Evolutionary conservation across 2,888 invertebrate species (phyloP), one percentile per base, ranked within the genome.

Genomic region (Galerucella pusilla): DNA sequence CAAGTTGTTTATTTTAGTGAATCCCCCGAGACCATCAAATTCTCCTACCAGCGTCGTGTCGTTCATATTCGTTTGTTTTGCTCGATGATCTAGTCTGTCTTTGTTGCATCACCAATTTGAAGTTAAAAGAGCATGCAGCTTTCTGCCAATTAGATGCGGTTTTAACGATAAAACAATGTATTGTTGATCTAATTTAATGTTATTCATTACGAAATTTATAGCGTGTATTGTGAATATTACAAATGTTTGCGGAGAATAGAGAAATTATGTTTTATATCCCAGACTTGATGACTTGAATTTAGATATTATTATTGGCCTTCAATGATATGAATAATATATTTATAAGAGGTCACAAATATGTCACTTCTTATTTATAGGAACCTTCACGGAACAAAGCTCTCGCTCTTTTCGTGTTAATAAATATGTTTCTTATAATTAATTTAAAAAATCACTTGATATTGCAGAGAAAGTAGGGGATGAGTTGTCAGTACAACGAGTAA

Each of bases 1-100:
- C 10, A 16, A 57, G n/a, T 57, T 57, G 57, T 57, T 57, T 57
- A 57, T 57, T 57, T 57, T 20, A 57, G 20, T 16, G 57, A 57
- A 57, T 57, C 16, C 57, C 16, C 20, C 16, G 57, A 20, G 16
- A 57, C 57, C 7, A 57, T 57, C 11, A 57, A 57, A 9, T 57
- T 20, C 16, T 52, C 6, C n/a, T 52, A 7, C n/a, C 57, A 57
- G 20, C 20, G 57, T 57, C 16, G 57, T 16, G 20, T 57, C 57
- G 11, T 20, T 20, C 20, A 57, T 57, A 57, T n/a, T 57, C 57
- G 20, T 57, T 57, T 57, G 57, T 20, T 16, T 10, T n/a, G n/a
- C n/a, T 52, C 52, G 14, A 52, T 52, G 52, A 52, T 57, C 16
- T 16, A 57, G 9, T 57, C 16, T 20, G 57, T 57, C 20, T n/a